Evolutionary conservation across 1,140 invertebrate genomes (phyloP).

Genomic region (Drosophila pandora): DNA sequence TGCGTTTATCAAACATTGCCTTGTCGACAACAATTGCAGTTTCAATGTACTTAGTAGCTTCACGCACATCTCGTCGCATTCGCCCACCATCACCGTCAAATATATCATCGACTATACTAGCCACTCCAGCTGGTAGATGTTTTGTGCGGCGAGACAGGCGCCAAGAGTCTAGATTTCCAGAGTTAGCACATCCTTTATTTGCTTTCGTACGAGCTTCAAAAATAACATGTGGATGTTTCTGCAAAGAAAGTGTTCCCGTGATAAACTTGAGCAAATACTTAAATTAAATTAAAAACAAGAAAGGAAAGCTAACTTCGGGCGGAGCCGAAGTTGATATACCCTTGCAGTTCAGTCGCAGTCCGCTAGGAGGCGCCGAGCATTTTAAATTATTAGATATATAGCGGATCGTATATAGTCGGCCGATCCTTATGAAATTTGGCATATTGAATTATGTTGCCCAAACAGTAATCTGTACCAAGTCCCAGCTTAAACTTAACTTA

Average conservation of each 20-base stretch:
- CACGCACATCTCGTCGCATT: slow-evolving; percentile 91
- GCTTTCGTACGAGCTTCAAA: slow-evolving; percentile 95
- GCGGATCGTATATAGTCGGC: too few species aligned
- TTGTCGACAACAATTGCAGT: slow-evolving; percentile 96
- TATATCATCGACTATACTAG: slow-evolving; percentile 84
- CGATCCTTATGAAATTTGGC: too few species aligned
- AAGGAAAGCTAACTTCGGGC: too few species aligned
- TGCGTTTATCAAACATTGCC: slow-evolving; percentile 96
- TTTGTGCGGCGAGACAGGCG: slow-evolving; percentile 87
- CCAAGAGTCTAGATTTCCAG: slow-evolving; percentile 89
- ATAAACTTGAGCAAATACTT: too few species aligned
- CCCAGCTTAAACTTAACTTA: too few species aligned
- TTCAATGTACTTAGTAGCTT: slow-evolving; percentile 96
- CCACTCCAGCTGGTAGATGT: slow-evolving; percentile 84
- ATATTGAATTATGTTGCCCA: too few species aligned
- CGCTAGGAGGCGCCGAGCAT: too few species aligned
- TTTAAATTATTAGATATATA: too few species aligned
- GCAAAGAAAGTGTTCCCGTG: slow-evolving; percentile 52
- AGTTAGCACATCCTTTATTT: slow-evolving; percentile 95
- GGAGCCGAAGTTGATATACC: too few species aligned
- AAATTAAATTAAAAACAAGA: too few species aligned
- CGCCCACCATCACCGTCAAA: slow-evolving; percentile 83
- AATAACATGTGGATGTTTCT: slow-evolving; percentile 98
- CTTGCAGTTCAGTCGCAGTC: too few species aligned
- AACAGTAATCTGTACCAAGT: too few species aligned